A percentile compares a stretch with the other conserved stretches of the same genome.
Conservation (phyloP, 2,888 invertebrate species). For the Tenthredo notha region DNA sequence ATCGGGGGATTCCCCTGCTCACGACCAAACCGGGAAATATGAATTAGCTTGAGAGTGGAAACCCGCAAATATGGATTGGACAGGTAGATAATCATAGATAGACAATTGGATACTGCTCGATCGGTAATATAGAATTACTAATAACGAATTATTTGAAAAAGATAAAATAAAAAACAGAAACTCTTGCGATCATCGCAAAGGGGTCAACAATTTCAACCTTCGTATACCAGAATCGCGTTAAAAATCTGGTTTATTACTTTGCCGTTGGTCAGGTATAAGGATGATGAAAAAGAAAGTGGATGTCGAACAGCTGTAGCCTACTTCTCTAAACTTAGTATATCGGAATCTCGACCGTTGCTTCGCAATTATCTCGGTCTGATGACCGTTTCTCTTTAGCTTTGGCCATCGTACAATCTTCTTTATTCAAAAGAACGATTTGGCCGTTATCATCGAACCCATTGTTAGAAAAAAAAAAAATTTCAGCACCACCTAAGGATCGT, state of each 20-base stretch:
- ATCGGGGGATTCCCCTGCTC: conserved; percentile 32
- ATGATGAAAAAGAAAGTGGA: conserved; percentile 29
- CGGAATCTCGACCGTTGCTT: conserved; percentile 47
- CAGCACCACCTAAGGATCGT: not conserved
- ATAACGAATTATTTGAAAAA: not conserved
- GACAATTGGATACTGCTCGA: not conserved
- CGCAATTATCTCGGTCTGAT: conserved; percentile 32
- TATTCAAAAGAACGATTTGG: not conserved
- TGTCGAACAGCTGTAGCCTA: conserved; percentile 70
- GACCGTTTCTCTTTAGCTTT: conserved; percentile 35
- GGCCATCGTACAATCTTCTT: conserved; percentile 28
- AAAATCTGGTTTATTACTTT: not conserved
- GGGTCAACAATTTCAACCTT: not conserved
- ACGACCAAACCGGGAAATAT: not conserved
- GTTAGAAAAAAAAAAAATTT: not conserved
- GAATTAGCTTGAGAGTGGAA: not conserved
- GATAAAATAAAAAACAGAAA: not conserved
- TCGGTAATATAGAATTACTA: not conserved
- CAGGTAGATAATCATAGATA: not conserved
- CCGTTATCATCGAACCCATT: not conserved
- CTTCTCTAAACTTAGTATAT: conserved; percentile 71
- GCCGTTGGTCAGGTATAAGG: conserved; percentile 25
- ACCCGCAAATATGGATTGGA: not conserved
- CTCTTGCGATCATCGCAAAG: not conserved
- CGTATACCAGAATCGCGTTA: not conserved